These are phyloP conservation scores for Aethina tumida DNA, from an alignment of 1,140 invertebrate species.

Conservation along the genomic window DNA sequence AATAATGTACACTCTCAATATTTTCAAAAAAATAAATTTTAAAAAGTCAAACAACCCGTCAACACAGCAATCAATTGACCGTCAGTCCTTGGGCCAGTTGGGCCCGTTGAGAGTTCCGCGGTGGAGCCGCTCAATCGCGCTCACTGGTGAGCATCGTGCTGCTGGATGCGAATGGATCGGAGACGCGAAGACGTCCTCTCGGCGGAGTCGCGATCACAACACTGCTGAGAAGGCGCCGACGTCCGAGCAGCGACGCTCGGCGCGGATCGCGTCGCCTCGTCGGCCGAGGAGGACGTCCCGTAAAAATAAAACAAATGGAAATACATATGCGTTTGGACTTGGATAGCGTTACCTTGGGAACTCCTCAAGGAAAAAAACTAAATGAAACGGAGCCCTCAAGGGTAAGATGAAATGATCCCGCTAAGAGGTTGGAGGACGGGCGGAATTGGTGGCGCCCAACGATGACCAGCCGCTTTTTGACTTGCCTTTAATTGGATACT, in stretches of 20 bases:
- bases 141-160: conserved; percentile 3
- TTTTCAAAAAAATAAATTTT: background rate
- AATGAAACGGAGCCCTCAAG: too few relatives aligned
- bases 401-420: too few relatives aligned
- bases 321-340: too few relatives aligned
- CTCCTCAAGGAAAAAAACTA: too few relatives aligned
- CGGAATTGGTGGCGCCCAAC: too few relatives aligned
- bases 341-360: too few relatives aligned
- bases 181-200: conserved; percentile 18
- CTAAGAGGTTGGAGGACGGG: too few relatives aligned
- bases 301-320: conserved; percentile 12
- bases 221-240: conserved; percentile 25
- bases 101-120: background rate
- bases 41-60: conserved; percentile 1
- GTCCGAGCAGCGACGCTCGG: conserved; percentile 13
- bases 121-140: background rate
- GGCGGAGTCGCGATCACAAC: conserved; percentile 21
- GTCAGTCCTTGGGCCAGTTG: background rate
- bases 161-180: conserved; percentile 5
- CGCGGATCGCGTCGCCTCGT: conserved; percentile 11
- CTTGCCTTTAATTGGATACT: too few relatives aligned
- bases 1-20: too few relatives aligned
- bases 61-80: background rate
- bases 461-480: too few relatives aligned
- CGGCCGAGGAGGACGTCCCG: conserved; percentile 10